phyloP scores from a whole-genome alignment of 1,140 invertebrate species.

The Centruroides vittatus region DNA sequence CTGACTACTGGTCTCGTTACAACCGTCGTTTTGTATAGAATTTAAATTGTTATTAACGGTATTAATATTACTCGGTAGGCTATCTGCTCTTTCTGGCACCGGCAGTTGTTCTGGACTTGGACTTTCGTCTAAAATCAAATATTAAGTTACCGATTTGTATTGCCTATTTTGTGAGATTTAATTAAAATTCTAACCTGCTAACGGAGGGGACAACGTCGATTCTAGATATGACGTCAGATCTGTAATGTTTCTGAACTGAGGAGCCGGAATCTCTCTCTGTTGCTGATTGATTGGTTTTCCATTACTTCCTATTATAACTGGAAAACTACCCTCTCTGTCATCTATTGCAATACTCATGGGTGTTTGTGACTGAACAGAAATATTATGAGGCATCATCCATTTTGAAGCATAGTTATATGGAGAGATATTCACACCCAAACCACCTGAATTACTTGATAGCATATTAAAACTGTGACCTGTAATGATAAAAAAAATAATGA shows the following conservation, averaged over 20 bases:
- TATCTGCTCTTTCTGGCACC: slow-evolving; percentile 13
- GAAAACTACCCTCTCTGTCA: no score
- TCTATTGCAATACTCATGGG: no score
- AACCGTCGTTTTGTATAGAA: background rate
- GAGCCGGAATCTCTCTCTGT: no score
- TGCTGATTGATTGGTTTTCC: no score
- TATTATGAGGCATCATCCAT: slow-evolving; percentile 7
- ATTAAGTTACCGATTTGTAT: background rate
- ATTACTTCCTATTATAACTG: no score
- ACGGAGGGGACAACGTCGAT: slow-evolving; percentile 10
- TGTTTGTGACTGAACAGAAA: background rate
- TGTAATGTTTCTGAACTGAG: no score
- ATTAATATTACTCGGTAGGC: slow-evolving; percentile 8
- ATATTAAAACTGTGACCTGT: background rate
- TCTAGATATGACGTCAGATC: slow-evolving; percentile 12
- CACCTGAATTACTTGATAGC: background rate
- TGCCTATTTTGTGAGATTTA: background rate
- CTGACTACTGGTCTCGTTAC: background rate
- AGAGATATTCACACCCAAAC: slow-evolving; percentile 4
- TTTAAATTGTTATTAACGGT: slow-evolving; percentile 9
- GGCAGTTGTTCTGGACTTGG: slow-evolving; percentile 15
- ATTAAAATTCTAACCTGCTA: slow-evolving; percentile 4
- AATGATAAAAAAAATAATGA: no score
- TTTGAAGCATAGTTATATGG: slow-evolving; percentile 10
- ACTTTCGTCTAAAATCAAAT: slow-evolving; percentile 9